Base-by-base conservation (phyloP, 1,140 invertebrate genomes). In the Drosophila littoralis region DNA sequence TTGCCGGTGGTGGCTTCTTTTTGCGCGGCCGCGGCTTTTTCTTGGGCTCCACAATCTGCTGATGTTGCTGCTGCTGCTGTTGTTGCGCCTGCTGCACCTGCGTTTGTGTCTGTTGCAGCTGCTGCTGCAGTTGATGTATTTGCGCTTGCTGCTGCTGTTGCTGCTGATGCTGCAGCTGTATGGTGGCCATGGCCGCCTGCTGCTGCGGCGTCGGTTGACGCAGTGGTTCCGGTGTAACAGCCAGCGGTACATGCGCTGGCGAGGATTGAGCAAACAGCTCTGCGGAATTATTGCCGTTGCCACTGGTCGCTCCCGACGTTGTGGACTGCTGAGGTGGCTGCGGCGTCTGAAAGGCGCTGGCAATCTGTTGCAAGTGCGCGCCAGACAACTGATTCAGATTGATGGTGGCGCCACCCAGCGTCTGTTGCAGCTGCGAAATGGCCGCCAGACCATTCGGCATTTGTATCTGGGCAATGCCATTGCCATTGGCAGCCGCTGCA, bases 401-500 rank as follows among this genome's bases (percentile, higher is more conserved):
- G 8, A 92, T 92, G 48, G 90, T 81, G n/a, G 91, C 79, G 10
- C 84, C 85, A 45, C 77, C 70, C 4, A 92, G 48, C 17, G 77
- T 92, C 60, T 92, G 92, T 54, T 92, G 91, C 51, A 92, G 66
- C 59, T 92, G 91, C 6, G 92, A 92, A 7, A 92, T 79, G 38
- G 92, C 79, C 10, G 84, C 90, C 13, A 92, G 54, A 0, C 91
- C 91, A 54, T 91, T 92, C 57, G 92, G 92, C 91, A 92, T 92
- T 63, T 92, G 92, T 17, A 92, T 92, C 74, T 92, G 92, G 2
- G 91, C 64, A 13, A 84, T 73, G 33, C 77, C 68, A 48, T 83
- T 86, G 42, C 85, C 82, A 68, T 84, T 84, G 48, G 79, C 79
- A 7, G 80, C 77, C 0, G 79, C 88, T 5, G 88, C 84, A 8